These are phyloP conservation scores for Ciconia maguari DNA, from an alignment of 2,113 vertebrate genomes.

Conservation along the genomic window DNA sequence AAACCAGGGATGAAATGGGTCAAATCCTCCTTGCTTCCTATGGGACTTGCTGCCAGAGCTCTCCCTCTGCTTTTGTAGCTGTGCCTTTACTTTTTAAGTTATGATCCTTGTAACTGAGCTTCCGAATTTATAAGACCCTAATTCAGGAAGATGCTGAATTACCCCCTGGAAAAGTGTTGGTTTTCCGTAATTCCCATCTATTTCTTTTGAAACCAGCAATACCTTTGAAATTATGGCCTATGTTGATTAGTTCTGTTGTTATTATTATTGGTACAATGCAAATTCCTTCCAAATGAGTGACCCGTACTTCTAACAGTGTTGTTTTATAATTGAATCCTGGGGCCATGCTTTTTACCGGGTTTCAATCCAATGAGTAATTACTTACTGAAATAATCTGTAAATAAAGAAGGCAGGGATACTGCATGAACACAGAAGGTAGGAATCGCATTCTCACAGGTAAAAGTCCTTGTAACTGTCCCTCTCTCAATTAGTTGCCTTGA, in stretches of 20 bases:
- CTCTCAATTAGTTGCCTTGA: neutral
- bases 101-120: neutral
- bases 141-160: neutral
- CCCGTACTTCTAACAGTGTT: neutral
- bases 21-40: neutral
- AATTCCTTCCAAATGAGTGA: slow-evolving; percentile 56
- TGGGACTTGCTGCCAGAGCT: neutral
- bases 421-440: neutral
- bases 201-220: neutral
- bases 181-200: neutral
- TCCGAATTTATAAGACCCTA: neutral
- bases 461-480: neutral
- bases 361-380: neutral
- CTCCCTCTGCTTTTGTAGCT: neutral
- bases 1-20: neutral
- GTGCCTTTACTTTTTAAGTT: neutral
- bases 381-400: neutral
- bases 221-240: neutral
- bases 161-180: neutral
- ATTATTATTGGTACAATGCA: neutral
- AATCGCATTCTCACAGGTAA: neutral
- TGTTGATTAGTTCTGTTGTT: neutral
- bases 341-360: neutral
- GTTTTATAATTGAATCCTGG: slow-evolving; percentile 32
- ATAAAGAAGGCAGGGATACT: neutral